phyloP scores from a whole-genome alignment of 2,113 vertebrate genomes.

The Dasyprocta punctata region DNA sequence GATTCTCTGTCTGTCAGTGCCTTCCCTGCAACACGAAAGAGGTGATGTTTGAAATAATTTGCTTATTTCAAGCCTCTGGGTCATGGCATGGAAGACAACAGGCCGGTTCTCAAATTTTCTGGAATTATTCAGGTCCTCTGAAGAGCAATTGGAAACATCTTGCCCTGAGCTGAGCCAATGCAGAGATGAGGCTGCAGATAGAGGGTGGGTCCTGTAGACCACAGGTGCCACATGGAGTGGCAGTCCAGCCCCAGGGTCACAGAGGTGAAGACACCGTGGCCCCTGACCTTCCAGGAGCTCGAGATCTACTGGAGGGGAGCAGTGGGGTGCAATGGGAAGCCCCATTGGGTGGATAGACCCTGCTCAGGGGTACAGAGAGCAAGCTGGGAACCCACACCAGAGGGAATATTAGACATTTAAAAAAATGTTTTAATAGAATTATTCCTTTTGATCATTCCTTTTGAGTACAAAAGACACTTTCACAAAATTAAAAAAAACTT shows the following conservation, averaged over 20 bases:
- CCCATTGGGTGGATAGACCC: neutral
- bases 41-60: constrained; percentile 72
- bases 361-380: neutral
- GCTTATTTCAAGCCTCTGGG: constrained; percentile 77
- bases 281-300: neutral
- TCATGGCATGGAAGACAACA: constrained; percentile 71
- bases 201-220: neutral
- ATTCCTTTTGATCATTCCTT: neutral
- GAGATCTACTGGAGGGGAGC: no score
- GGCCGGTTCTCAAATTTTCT: constrained; percentile 66
- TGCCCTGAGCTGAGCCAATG: neutral
- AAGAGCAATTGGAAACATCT: neutral
- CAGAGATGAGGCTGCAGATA: constrained; percentile 45
- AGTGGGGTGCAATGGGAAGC: fast-evolving
- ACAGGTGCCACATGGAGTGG: fast-evolving
- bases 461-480: neutral
- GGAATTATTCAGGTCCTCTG: constrained; percentile 71
- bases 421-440: neutral
- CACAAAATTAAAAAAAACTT: neutral
- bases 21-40: constrained; percentile 39
- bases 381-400: neutral
- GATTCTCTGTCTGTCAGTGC: constrained; percentile 48
- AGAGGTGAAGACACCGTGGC: fast-evolving
- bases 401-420: neutral
- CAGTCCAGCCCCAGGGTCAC: neutral